phyloP scores from a whole-genome alignment of 2,797 vertebrate genomes.

The Monodelphis domestica region DNA sequence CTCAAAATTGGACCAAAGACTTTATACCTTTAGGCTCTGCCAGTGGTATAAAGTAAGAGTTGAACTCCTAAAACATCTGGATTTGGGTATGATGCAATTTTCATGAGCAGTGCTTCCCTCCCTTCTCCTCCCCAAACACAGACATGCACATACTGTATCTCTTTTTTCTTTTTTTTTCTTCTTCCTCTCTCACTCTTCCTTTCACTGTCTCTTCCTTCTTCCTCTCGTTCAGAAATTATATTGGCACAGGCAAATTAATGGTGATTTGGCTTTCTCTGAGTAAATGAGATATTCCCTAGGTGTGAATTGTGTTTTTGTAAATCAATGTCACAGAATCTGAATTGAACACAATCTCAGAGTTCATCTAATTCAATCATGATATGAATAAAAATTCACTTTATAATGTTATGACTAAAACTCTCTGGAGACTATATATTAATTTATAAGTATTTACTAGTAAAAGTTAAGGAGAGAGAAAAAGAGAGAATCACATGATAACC shows the following conservation, averaged over 20 bases:
- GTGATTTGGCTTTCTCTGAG: neutral
- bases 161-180: no score
- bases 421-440: no score
- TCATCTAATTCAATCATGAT: neutral
- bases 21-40: neutral
- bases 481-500: no score
- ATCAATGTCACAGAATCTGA: neutral
- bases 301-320: neutral
- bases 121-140: no score
- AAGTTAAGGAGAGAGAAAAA: no score
- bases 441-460: no score
- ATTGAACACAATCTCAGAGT: neutral
- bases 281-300: neutral
- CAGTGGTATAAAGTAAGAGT: neutral
- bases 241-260: neutral
- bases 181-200: no score
- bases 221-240: neutral
- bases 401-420: no score
- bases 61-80: neutral
- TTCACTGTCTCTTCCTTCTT: neutral
- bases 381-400: neutral
- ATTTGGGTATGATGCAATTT: neutral
- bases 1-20: neutral
- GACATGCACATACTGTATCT: no score
- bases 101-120: neutral